Conservation (phyloP, 2,888 invertebrate genomes). For the Ptychoptera contaminata region DNA sequence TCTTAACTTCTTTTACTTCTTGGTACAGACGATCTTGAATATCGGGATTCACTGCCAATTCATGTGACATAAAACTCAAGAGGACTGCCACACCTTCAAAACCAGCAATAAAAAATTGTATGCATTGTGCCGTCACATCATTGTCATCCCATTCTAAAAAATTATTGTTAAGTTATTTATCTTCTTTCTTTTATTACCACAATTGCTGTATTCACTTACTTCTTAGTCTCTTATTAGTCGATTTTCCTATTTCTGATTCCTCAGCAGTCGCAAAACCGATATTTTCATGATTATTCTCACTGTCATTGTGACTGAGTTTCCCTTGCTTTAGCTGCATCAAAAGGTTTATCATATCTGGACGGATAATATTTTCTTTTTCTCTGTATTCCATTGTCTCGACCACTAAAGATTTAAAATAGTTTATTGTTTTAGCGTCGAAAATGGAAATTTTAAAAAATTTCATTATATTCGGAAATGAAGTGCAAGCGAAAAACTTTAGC, state of each 20-base stretch:
- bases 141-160: slow-evolving; percentile 28
- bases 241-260: slow-evolving; percentile 6
- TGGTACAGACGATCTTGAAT: slow-evolving; percentile 36
- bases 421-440: slow-evolving; percentile 20
- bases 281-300: no score
- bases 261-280: no score
- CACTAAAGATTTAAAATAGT: slow-evolving; percentile 28
- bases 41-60: slow-evolving; percentile 40
- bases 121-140: slow-evolving; percentile 40
- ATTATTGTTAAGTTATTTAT: background rate
- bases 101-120: slow-evolving; percentile 40
- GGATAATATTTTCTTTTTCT: slow-evolving; percentile 30
- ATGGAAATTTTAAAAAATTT: slow-evolving; percentile 22
- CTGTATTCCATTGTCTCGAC: slow-evolving; percentile 31
- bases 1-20: slow-evolving; percentile 36
- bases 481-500: no score
- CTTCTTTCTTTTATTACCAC: no score
- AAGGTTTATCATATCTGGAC: slow-evolving; percentile 40
- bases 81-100: slow-evolving; percentile 33
- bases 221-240: background rate
- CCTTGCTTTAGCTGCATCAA: slow-evolving; percentile 34
- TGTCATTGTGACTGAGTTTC: slow-evolving; percentile 12
- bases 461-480: no score
- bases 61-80: slow-evolving; percentile 37
- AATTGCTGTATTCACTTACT: background rate